These are phyloP conservation scores for Mylabris phalerata DNA, from an alignment of 1,140 invertebrate genomes.

Conservation along the genomic window DNA sequence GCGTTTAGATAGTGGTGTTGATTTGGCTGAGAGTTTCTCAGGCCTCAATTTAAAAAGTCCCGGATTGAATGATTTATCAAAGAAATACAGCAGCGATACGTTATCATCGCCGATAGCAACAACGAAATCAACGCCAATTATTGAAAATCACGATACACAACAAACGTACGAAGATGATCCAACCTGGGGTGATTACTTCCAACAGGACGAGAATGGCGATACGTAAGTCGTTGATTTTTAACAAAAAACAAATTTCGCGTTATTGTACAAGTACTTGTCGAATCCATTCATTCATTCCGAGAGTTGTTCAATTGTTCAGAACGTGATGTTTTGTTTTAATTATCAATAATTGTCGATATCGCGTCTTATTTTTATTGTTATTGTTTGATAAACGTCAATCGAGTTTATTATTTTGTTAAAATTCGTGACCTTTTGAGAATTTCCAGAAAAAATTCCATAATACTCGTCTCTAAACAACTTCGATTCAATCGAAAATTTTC, in stretches of 20 bases:
- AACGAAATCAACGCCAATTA: constrained; percentile 20
- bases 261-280: too few species aligned
- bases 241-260: background rate
- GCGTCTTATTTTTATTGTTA: too few species aligned
- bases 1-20: constrained; percentile 48
- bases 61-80: constrained; percentile 35
- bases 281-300: too few species aligned
- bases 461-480: too few species aligned
- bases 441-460: too few species aligned
- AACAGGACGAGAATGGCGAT: constrained; percentile 63
- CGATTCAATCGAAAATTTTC: too few species aligned
- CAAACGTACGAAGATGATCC: constrained; percentile 21
- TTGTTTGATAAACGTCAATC: too few species aligned
- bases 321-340: too few species aligned
- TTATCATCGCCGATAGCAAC: background rate
- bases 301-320: too few species aligned
- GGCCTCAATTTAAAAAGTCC: constrained; percentile 44
- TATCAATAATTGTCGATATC: too few species aligned
- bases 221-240: constrained; percentile 51
- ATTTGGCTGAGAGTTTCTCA: constrained; percentile 48
- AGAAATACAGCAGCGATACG: constrained; percentile 13
- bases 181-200: constrained; percentile 52
- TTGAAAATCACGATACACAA: constrained; percentile 13
- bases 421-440: too few species aligned
- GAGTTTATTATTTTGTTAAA: too few species aligned